Evolutionary conservation across 2,113 vertebrate species (phyloP).

Genomic region (rat (Rattus norvegicus)): GRCr8 NC_086020.1:77968001-77968500

Average conservation of each 20-base stretch:
- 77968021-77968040: slow-evolving; percentile 99
- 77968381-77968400: neutral
- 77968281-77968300: neutral
- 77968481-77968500: neutral
- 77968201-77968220: neutral
- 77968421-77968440: neutral
- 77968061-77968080: slow-evolving; percentile 45
- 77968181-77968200: neutral
- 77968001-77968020: slow-evolving; percentile 93
- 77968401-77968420: slow-evolving; percentile 2
- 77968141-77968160: neutral
- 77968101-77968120: neutral
- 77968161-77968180: neutral
- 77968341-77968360: neutral
- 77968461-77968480: neutral
- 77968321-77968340: neutral
- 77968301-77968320: neutral
- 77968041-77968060: slow-evolving; percentile 96
- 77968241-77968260: neutral
- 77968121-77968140: neutral
- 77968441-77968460: neutral
- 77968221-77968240: neutral
- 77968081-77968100: neutral
- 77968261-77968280: neutral
- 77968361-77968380: neutral